phyloP scores from a whole-genome alignment of 2,797 vertebrate species.

The Cossypha polioptera region DNA sequence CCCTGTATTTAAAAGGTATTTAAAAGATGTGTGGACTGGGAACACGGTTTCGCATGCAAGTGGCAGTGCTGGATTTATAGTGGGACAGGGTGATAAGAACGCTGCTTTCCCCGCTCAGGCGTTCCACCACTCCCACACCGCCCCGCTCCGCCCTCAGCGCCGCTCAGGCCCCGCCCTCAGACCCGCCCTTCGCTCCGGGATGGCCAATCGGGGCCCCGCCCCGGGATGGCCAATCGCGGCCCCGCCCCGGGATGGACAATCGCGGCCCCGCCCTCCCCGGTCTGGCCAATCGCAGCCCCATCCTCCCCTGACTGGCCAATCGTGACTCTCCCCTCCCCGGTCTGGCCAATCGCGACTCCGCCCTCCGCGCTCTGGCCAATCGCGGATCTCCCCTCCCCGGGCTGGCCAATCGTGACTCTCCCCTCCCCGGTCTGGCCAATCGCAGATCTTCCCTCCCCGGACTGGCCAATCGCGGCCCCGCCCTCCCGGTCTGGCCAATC shows the following conservation, averaged over 20 bases:
- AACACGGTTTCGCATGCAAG: rapidly evolving
- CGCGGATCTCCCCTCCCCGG: not conserved
- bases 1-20: rapidly evolving
- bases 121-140: rapidly evolving
- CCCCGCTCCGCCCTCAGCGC: not conserved
- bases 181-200: not conserved
- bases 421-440: not conserved
- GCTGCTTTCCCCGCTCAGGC: rapidly evolving
- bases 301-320: not conserved
- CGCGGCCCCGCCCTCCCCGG: rapidly evolving
- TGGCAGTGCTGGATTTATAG: rapidly evolving
- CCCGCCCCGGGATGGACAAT: not conserved
- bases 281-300: not conserved
- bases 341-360: too few relatives aligned
- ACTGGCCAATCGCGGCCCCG: not conserved
- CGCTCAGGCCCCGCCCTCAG: not conserved
- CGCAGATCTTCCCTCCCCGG: rapidly evolving
- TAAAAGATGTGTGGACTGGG: rapidly evolving
- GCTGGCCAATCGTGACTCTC: not conserved
- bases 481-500: not conserved
- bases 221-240: not conserved
- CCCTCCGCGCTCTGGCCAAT: not conserved
- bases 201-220: not conserved
- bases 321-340: too few relatives aligned
- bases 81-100: rapidly evolving